These are phyloP conservation scores for cattle (Bos taurus) DNA, from an alignment of 2,113 vertebrate genomes.

Conservation along the genomic window DNA sequence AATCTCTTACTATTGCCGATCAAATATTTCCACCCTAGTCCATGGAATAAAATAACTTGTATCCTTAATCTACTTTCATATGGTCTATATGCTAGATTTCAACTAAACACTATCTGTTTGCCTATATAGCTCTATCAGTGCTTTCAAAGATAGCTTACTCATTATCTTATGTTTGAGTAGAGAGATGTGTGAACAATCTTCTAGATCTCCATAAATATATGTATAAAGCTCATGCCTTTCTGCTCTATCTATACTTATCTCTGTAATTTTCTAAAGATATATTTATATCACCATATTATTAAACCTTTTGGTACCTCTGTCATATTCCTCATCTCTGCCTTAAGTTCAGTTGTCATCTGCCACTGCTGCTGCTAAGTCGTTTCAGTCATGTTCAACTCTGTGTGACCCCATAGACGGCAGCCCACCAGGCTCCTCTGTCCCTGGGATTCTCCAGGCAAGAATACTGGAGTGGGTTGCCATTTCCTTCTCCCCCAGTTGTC, in stretches of 20 bases:
- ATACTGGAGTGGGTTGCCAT: background rate
- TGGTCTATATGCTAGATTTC: background rate
- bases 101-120: background rate
- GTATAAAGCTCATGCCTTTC: background rate
- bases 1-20: background rate
- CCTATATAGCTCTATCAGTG: background rate
- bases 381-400: background rate
- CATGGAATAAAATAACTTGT: background rate
- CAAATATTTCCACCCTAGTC: background rate
- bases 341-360: background rate
- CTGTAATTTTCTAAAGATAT: background rate
- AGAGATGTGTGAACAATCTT: background rate
- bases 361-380: rapidly evolving
- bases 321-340: background rate
- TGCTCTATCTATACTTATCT: background rate
- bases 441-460: background rate
- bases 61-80: background rate
- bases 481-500: background rate
- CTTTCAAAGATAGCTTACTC: background rate
- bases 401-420: rapidly evolving
- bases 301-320: background rate
- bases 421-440: background rate
- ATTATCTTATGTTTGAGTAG: background rate
- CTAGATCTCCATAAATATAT: background rate
- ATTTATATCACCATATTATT: background rate